Evolutionary conservation across 2,113 vertebrate species (phyloP).

Genomic region (Dipodomys spectabilis): DNA sequence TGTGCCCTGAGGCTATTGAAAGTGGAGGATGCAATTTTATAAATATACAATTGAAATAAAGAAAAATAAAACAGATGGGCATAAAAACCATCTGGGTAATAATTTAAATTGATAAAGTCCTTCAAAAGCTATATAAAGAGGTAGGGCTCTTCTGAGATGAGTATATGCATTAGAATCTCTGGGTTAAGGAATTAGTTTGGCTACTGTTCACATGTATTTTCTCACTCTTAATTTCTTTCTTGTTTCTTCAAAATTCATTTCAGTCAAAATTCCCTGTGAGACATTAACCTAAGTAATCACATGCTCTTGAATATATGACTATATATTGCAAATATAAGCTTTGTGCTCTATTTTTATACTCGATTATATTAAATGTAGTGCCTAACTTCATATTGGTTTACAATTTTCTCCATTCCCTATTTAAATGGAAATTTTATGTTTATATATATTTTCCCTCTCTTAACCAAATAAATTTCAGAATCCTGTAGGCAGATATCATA

Average conservation of each 20-base stretch:
- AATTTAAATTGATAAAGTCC: slow-evolving; percentile 33
- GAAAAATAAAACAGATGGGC: slow-evolving; percentile 71
- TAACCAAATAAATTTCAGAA: neutral
- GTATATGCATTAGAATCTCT: neutral
- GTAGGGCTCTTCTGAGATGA: neutral
- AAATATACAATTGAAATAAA: slow-evolving; percentile 78
- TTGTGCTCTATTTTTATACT: neutral
- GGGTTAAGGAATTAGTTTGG: neutral
- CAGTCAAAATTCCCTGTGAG: neutral
- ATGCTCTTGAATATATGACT: neutral
- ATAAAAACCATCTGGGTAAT: slow-evolving; percentile 38
- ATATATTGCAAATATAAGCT: neutral
- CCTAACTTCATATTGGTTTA: neutral
- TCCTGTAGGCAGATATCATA: neutral
- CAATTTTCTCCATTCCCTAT: neutral
- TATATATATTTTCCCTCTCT: neutral
- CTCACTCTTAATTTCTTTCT: neutral
- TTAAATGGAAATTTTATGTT: neutral
- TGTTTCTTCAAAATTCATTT: neutral
- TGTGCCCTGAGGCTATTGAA: slow-evolving; percentile 78
- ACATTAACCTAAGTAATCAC: neutral
- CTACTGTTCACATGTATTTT: neutral
- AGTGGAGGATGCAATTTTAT: slow-evolving; percentile 75
- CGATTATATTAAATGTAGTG: neutral
- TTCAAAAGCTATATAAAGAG: neutral